Evolutionary conservation across 1,140 invertebrate species (phyloP), one percentile per base, ranked within the genome.

Genomic region (Pectinophora gossypiella): DNA sequence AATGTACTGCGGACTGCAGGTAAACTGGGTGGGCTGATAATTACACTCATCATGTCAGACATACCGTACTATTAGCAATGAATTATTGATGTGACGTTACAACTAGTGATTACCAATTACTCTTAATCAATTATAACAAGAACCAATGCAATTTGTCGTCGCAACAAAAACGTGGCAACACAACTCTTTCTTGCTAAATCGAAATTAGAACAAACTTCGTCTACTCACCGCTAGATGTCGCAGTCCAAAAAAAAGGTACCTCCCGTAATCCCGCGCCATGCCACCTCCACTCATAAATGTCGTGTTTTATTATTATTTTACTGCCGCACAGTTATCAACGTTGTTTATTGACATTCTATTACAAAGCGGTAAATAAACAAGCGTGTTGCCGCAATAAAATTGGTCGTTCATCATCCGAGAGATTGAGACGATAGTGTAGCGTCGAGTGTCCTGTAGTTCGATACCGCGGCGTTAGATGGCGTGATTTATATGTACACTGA

Each of bases 1-100:
- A 59, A 46, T 9, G 27, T 32, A 7, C n/a, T 12, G 51, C 56
- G 50, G 45, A 59, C 51, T n/a, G 9, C 27, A 2, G 27, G 2
- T 32, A 61, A 32, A 54, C 67, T 83, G 80, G 76, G 80, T 81
- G 82, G 81, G 64, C 80, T 54, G 58, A 57, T 80, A 77, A 82
- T 81, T 81, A 76, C 70, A 64, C 73, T 85, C 81, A 84, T 84
- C 81, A 77, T 69, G 76, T 78, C 80, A 76, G 68, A 71, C 65
- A 72, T 60, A 70, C 72, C 67, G 59, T 74, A 54, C 64, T 68
- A 73, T 77, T 74, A 77, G 63, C 58, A 60, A 83, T 83, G 79
- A 85, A 83, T 83, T 83, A 85, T 85, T 83, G 75, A 78, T 80
- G 68, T 57, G 49, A 56, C 50, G 48, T 60, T 32, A 32, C n/a